Evolutionary conservation across 1,140 invertebrate species (phyloP).

Genomic region (Trypoxylus dichotomus): DNA sequence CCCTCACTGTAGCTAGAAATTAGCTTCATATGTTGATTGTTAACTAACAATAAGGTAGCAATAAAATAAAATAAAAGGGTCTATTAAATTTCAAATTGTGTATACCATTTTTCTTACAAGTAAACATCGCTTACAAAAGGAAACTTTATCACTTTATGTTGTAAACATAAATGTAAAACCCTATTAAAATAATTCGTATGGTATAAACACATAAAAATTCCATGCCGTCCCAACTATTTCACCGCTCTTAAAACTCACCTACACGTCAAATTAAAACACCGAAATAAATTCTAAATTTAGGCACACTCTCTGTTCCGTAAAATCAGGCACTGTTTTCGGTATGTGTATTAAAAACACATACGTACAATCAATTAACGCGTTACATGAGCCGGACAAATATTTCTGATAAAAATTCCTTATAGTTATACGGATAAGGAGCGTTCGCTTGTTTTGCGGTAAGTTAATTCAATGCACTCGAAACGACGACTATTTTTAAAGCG

Average conservation of each 20-base stretch:
- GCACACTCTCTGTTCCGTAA: not conserved
- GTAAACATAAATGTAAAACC: constrained; percentile 8
- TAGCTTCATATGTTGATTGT: too few species aligned
- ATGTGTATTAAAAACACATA: too few species aligned
- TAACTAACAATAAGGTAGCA: too few species aligned
- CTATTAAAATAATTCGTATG: constrained; percentile 28
- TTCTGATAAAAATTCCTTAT: not conserved
- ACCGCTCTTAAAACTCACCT: constrained; percentile 1
- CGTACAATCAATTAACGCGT: constrained; percentile 15
- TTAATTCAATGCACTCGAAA: too few species aligned
- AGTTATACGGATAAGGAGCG: too few species aligned
- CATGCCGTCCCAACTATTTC: not conserved
- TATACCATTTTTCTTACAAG: too few species aligned
- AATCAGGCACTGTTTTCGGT: not conserved
- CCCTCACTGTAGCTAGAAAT: too few species aligned
- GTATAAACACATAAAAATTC: constrained; percentile 9
- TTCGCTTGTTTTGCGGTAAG: too few species aligned
- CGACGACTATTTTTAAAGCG: too few species aligned
- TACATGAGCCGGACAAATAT: constrained; percentile 5
- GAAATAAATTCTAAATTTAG: not conserved
- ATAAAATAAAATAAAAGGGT: too few species aligned
- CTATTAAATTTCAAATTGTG: too few species aligned
- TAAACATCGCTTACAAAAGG: not conserved
- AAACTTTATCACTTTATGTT: constrained; percentile 30
- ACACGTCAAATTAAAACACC: not conserved